Conservation (phyloP, 2,797 vertebrate genomes). For the Schizopygopsis pylzovi region DNA sequence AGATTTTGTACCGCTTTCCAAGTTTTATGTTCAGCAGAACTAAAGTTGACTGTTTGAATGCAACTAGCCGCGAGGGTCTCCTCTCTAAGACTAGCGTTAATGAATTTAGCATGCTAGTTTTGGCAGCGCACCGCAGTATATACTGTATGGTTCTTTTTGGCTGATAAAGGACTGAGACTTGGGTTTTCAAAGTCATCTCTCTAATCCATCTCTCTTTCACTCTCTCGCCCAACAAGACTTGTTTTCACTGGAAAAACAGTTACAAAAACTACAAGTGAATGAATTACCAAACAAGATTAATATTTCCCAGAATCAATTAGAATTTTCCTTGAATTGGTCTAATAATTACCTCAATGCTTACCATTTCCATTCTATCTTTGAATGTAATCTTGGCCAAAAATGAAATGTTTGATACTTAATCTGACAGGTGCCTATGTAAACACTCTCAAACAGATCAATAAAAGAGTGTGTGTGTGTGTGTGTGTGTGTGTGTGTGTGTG, state of each 20-base stretch:
- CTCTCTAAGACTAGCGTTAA: slow-evolving; percentile 72
- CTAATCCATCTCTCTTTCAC: not conserved
- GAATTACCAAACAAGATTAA: slow-evolving; percentile 12
- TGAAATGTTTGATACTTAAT: not conserved
- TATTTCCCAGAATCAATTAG: not conserved
- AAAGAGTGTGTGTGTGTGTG: not conserved
- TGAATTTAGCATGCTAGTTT: slow-evolving; percentile 75
- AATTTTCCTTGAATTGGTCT: slow-evolving; percentile 11
- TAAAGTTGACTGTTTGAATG: slow-evolving; percentile 79
- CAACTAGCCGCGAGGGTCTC: slow-evolving; percentile 63
- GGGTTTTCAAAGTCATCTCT: slow-evolving; percentile 31
- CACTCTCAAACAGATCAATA: slow-evolving; percentile 1
- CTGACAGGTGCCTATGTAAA: not conserved
- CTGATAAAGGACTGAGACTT: slow-evolving; percentile 65
- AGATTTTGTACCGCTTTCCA: slow-evolving; percentile 72
- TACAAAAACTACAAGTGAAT: not conserved
- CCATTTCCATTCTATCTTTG: not conserved
- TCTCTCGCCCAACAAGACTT: not conserved
- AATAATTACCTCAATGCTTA: slow-evolving; percentile 22
- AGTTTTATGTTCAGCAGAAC: slow-evolving; percentile 77
- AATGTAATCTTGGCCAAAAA: not conserved
- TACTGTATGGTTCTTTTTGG: slow-evolving; percentile 48
- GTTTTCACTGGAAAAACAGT: slow-evolving; percentile 32
- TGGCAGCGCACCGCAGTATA: slow-evolving; percentile 58
- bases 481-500: not conserved